These are phyloP conservation scores for Cebus imitator DNA, from an alignment of 2,113 vertebrate species.

Conservation along the genomic window DNA sequence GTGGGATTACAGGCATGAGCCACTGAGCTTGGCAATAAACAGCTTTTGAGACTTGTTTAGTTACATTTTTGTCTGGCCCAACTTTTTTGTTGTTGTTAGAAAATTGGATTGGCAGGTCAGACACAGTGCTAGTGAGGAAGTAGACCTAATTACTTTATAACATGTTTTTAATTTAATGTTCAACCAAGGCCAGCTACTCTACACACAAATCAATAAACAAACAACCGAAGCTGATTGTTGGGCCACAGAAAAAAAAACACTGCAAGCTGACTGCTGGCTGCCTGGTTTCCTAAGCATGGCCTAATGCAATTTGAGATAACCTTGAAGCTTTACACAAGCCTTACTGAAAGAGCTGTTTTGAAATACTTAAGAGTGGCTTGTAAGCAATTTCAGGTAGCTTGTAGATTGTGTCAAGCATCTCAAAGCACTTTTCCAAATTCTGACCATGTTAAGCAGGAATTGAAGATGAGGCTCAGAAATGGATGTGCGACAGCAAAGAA, in stretches of 20 bases:
- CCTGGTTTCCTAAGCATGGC: slow-evolving; percentile 39
- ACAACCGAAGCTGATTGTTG: slow-evolving; percentile 33
- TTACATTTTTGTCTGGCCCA: neutral
- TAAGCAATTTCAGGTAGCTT: slow-evolving; percentile 25
- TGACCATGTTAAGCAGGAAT: neutral
- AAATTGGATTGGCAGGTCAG: slow-evolving; percentile 28
- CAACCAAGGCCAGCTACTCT: slow-evolving; percentile 47
- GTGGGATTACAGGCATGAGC: no score
- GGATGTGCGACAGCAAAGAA: neutral
- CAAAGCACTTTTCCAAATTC: slow-evolving; percentile 39
- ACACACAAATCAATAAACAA: slow-evolving; percentile 55
- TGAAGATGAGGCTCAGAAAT: slow-evolving; percentile 32
- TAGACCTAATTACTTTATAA: slow-evolving; percentile 42
- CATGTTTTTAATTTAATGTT: slow-evolving; percentile 65
- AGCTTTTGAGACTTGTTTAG: slow-evolving; percentile 19
- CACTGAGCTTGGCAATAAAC: neutral
- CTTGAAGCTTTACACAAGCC: slow-evolving; percentile 50
- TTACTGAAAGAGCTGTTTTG: slow-evolving; percentile 50
- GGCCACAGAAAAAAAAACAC: neutral
- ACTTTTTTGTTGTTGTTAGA: neutral
- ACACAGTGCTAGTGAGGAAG: neutral
- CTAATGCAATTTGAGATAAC: slow-evolving; percentile 52
- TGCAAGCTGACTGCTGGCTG: neutral
- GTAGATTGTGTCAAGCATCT: neutral
- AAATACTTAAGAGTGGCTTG: slow-evolving; percentile 37